A percentile compares a stretch with the other conserved stretches of the same genome.
These are phyloP conservation scores for Chrosomus eos DNA, from an alignment of 2,797 vertebrate genomes.

Conservation along the genomic window DNA sequence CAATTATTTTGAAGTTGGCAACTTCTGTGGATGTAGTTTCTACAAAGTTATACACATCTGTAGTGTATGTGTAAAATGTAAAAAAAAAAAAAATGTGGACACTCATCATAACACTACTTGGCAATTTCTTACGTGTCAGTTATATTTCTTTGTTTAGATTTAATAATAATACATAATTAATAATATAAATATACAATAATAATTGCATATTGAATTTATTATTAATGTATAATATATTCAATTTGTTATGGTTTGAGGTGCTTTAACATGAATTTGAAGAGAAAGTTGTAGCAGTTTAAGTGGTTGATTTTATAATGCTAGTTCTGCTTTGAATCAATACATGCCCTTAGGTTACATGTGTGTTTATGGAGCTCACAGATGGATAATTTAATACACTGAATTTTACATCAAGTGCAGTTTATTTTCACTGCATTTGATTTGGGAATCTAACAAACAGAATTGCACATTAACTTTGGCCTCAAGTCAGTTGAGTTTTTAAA, in stretches of 20 bases:
- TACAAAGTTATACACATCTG: neutral
- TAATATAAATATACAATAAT: neutral
- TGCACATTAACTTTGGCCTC: neutral
- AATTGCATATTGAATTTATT: neutral
- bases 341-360: neutral
- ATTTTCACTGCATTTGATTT: conserved; percentile 23
- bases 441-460: conserved; percentile 8
- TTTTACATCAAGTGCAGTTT: conserved; percentile 25
- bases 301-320: neutral
- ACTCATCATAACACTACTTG: neutral
- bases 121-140: neutral
- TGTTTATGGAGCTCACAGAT: conserved; percentile 31
- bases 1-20: neutral
- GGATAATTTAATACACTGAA: conserved; percentile 23
- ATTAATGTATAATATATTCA: neutral
- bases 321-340: conserved; percentile 17
- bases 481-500: neutral
- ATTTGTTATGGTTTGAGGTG: neutral
- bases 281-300: conserved; percentile 8
- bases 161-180: neutral
- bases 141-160: neutral
- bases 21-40: conserved; percentile 5
- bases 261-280: neutral
- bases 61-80: neutral
- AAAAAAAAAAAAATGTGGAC: neutral